phyloP scores from a whole-genome alignment of 2,113 vertebrate species.

The Synodontis membranacea region DNA sequence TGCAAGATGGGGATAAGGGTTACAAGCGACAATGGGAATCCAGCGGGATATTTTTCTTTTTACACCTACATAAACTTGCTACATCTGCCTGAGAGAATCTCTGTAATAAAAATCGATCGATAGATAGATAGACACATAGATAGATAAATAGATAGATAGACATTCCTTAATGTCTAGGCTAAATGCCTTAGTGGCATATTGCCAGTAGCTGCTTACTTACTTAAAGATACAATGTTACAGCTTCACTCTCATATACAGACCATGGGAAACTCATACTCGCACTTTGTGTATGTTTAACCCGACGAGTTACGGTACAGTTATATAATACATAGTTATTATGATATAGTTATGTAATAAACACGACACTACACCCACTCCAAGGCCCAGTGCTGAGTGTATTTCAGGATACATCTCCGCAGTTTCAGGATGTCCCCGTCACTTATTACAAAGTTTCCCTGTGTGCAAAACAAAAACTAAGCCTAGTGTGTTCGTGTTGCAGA shows the following conservation, averaged over 20 bases:
- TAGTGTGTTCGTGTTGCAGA: background rate
- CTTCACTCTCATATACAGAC: background rate
- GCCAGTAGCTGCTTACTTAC: background rate
- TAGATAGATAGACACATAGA: too few species aligned
- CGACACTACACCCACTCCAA: background rate
- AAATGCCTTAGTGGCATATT: background rate
- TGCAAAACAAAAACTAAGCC: background rate
- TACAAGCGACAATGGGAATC: background rate
- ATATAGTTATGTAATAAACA: background rate
- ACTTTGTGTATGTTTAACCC: background rate
- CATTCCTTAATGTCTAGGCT: background rate
- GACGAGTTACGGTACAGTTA: background rate
- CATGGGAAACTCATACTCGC: background rate
- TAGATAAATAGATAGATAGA: too few species aligned
- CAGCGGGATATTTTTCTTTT: too few species aligned
- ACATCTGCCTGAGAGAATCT: background rate
- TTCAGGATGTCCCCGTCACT: too few species aligned
- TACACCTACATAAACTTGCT: background rate
- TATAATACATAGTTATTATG: too few species aligned
- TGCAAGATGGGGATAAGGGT: background rate
- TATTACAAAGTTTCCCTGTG: background rate
- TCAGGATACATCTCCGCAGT: too few species aligned
- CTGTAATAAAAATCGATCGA: background rate
- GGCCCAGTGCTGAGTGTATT: too few species aligned
- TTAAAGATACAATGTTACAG: background rate